Evolutionary conservation across 2,113 vertebrate species (phyloP).

Genomic region (Agapornis roseicollis): DNA sequence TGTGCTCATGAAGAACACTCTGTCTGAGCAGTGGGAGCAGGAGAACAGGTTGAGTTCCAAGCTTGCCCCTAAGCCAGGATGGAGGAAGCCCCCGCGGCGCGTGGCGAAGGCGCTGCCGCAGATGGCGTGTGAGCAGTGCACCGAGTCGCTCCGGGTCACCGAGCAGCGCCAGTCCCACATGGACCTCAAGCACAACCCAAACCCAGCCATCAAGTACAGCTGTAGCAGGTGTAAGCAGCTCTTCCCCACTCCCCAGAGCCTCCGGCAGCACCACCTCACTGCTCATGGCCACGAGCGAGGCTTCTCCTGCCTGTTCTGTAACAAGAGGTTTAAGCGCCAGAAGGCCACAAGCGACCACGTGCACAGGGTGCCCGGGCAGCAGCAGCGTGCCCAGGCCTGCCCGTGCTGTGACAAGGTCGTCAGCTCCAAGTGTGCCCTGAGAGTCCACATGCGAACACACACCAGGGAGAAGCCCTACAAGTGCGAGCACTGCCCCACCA

Average conservation of each 20-base stretch:
- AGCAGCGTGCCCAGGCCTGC: not conserved
- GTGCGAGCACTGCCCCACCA: slow-evolving; percentile 2
- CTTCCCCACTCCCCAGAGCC: slow-evolving; percentile 18
- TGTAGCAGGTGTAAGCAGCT: slow-evolving; percentile 12
- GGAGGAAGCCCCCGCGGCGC: not conserved
- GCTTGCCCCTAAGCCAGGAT: not conserved
- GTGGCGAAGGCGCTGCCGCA: not conserved
- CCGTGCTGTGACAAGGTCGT: slow-evolving; percentile 49
- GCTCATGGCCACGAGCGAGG: not conserved
- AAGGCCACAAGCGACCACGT: not conserved
- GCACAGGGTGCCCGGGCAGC: not conserved
- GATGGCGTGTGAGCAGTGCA: not conserved
- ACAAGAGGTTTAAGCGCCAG: slow-evolving; percentile 25
- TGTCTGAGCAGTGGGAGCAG: not conserved
- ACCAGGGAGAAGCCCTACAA: slow-evolving; percentile 25
- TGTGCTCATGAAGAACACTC: not conserved
- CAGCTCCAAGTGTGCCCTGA: slow-evolving; percentile 39
- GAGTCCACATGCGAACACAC: not conserved
- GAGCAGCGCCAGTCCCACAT: not conserved
- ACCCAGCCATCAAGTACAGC: not conserved
- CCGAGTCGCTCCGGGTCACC: not conserved
- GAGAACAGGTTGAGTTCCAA: not conserved
- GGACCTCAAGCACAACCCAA: not conserved
- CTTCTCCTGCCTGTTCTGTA: slow-evolving; percentile 7
- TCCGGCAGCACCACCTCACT: slow-evolving; percentile 7